A percentile compares a stretch with the other conserved stretches of the same genome.
Conservation (phyloP, 2,113 vertebrate genomes). For the Apodemus speciosus region DNA sequence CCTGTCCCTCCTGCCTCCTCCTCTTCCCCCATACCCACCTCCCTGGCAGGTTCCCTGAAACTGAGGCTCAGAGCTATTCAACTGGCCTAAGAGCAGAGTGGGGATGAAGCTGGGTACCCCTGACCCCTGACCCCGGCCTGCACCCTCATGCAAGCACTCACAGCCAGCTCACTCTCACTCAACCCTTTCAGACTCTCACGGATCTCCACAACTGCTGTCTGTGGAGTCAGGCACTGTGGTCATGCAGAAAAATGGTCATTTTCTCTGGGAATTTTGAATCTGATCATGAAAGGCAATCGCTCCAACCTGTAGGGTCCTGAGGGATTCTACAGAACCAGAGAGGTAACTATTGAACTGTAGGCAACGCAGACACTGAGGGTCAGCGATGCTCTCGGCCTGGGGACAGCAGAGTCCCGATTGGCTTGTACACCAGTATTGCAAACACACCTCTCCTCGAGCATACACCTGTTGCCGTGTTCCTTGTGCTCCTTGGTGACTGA, state of each 20-base stretch:
- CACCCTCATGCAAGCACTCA: background rate
- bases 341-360: background rate
- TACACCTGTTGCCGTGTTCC: background rate
- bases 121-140: background rate
- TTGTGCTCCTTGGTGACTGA: background rate
- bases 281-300: background rate
- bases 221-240: fast-evolving
- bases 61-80: background rate
- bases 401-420: background rate
- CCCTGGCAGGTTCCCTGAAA: background rate
- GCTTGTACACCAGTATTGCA: background rate
- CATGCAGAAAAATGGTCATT: background rate
- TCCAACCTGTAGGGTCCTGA: background rate
- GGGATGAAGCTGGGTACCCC: background rate
- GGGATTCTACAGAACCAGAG: background rate
- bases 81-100: background rate
- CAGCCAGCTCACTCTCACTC: background rate
- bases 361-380: fast-evolving
- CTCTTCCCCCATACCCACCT: background rate
- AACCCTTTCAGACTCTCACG: background rate
- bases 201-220: background rate
- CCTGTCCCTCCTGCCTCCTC: background rate
- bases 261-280: background rate
- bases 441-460: background rate
- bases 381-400: too few relatives aligned